phyloP scores from a whole-genome alignment of 2,888 invertebrate species.

The Orchestes rusci region DNA sequence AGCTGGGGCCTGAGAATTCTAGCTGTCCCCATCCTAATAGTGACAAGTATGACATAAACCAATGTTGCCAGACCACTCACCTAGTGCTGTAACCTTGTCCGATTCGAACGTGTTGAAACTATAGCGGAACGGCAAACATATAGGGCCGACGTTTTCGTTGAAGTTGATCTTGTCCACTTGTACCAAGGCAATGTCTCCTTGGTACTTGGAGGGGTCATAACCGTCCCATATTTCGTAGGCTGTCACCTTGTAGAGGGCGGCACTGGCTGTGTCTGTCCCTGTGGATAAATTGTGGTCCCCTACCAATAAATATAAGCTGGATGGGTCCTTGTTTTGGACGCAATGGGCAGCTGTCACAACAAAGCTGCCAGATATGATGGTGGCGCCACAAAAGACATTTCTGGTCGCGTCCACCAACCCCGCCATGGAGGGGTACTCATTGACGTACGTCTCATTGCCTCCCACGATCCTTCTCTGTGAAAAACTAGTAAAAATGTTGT shows the following conservation, averaged over 20 bases:
- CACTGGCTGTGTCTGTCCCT: slow-evolving; percentile 46
- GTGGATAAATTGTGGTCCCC: slow-evolving; percentile 50
- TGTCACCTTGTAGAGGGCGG: slow-evolving; percentile 40
- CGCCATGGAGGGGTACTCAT: slow-evolving; percentile 56
- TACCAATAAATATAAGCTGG: slow-evolving; percentile 40
- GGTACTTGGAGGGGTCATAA: slow-evolving; percentile 28
- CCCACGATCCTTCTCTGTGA: slow-evolving; percentile 44
- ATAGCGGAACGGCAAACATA: slow-evolving; percentile 57
- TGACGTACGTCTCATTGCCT: slow-evolving; percentile 47
- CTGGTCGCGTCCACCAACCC: slow-evolving; percentile 42
- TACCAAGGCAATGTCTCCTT: slow-evolving; percentile 53
- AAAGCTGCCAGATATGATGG: slow-evolving; percentile 45
- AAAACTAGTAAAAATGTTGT: slow-evolving; percentile 2
- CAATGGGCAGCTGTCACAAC: slow-evolving; percentile 55
- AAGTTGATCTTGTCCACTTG: slow-evolving; percentile 44
- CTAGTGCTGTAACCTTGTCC: slow-evolving; percentile 43
- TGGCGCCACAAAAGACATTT: slow-evolving; percentile 47
- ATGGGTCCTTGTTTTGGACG: slow-evolving; percentile 30
- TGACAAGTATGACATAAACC: background rate
- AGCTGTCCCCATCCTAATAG: slow-evolving; percentile 55
- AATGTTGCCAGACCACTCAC: slow-evolving; percentile 36
- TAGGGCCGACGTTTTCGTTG: slow-evolving; percentile 51
- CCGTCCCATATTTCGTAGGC: slow-evolving; percentile 44
- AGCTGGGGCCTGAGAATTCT: slow-evolving; percentile 46
- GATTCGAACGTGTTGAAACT: slow-evolving; percentile 38